Percentiles rank a stretch among this genome's conserved stretches.
These are phyloP conservation scores for Lemur catta DNA, from an alignment of 2,797 vertebrate species.

Conservation along the genomic window DNA sequence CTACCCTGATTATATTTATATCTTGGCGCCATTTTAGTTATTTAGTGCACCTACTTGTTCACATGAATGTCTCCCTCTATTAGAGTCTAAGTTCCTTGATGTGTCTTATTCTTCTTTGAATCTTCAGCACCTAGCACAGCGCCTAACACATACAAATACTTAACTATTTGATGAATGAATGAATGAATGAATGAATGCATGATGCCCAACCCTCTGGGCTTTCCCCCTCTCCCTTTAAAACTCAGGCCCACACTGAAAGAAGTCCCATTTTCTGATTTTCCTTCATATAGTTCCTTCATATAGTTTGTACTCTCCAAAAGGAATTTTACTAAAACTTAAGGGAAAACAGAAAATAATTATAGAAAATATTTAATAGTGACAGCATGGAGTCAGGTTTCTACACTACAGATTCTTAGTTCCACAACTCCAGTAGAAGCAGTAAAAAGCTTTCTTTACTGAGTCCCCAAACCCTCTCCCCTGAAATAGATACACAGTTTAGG, in stretches of 20 bases:
- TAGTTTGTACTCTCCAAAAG: constrained; percentile 24
- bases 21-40: constrained; percentile 35
- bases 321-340: constrained; percentile 39
- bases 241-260: neutral
- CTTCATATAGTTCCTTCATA: constrained; percentile 3
- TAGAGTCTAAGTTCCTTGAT: constrained; percentile 24
- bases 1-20: neutral
- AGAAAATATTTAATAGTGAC: constrained; percentile 20
- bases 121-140: neutral
- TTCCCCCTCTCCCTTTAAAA: constrained; percentile 36
- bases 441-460: constrained; percentile 15
- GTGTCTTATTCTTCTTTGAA: constrained; percentile 15
- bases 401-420: neutral
- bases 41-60: constrained; percentile 37
- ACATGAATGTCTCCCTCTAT: neutral
- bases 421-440: neutral
- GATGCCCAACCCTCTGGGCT: neutral
- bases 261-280: constrained; percentile 24
- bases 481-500: neutral
- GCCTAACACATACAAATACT: neutral
- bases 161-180: constrained; percentile 23
- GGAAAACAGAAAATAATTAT: constrained; percentile 55
- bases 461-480: neutral
- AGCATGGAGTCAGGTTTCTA: constrained; percentile 16
- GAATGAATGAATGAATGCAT: constrained; percentile 4